These are phyloP conservation scores for Microtus pennsylvanicus DNA, from an alignment of 2,113 vertebrate species.

Conservation along the genomic window DNA sequence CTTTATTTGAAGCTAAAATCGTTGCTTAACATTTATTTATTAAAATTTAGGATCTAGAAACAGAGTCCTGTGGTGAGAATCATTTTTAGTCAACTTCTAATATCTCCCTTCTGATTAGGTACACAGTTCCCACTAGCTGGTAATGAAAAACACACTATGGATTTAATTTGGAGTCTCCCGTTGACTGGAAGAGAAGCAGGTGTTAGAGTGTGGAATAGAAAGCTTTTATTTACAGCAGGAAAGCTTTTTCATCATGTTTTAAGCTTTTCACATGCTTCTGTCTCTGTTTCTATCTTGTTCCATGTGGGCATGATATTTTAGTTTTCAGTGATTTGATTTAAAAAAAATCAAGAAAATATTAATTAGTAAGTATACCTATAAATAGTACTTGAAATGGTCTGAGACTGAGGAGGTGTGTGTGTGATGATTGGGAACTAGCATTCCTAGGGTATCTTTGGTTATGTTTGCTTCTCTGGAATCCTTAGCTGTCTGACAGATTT, in stretches of 20 bases:
- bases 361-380: not conserved
- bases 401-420: no score
- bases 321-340: not conserved
- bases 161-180: not conserved
- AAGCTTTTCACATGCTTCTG: not conserved
- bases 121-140: not conserved
- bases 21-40: constrained; percentile 5
- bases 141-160: not conserved
- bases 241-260: not conserved
- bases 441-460: not conserved
- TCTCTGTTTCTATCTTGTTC: constrained; percentile 13
- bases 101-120: constrained; percentile 17
- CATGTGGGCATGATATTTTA: not conserved
- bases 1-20: constrained; percentile 70
- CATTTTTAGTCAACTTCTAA: not conserved
- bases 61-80: not conserved
- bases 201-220: not conserved
- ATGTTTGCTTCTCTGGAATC: not conserved
- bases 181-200: not conserved
- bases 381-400: not conserved
- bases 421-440: not conserved
- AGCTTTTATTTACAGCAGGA: not conserved
- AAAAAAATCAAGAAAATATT: not conserved
- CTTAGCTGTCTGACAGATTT: not conserved
- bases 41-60: constrained; percentile 35